Evolutionary conservation across 2,797 vertebrate genomes (phyloP).

Genomic region (Pristis pectinata): DNA sequence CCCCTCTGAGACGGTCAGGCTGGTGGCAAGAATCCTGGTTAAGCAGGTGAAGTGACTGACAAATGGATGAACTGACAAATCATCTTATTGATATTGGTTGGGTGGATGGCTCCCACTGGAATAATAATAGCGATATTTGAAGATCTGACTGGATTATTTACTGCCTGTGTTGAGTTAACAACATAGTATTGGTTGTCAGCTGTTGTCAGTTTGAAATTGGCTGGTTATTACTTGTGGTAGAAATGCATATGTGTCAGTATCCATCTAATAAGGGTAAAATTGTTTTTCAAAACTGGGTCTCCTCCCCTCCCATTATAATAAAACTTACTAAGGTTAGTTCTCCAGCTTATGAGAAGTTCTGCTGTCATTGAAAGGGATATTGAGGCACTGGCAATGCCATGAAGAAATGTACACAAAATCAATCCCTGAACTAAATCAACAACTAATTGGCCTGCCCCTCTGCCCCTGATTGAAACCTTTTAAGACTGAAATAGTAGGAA

Average conservation of each 20-base stretch:
- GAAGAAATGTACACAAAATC: background rate
- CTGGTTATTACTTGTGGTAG: background rate
- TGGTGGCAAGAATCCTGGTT: slow-evolving; percentile 81
- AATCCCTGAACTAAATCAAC: background rate
- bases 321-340: background rate
- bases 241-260: background rate
- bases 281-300: background rate
- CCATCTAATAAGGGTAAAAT: background rate
- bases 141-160: background rate
- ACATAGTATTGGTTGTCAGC: background rate
- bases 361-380: background rate
- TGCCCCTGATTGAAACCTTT: no score
- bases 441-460: background rate
- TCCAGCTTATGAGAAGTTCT: background rate
- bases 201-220: background rate
- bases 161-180: background rate
- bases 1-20: slow-evolving; percentile 79
- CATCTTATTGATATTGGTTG: background rate
- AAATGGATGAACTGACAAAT: background rate
- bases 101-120: background rate
- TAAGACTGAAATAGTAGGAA: no score
- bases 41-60: slow-evolving; percentile 69
- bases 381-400: no score
- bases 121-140: background rate
- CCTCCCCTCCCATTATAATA: background rate